Conservation (phyloP, 30 jellyfish, hydroid and myxozoan genomes). For the Morbakka virulenta region DNA sequence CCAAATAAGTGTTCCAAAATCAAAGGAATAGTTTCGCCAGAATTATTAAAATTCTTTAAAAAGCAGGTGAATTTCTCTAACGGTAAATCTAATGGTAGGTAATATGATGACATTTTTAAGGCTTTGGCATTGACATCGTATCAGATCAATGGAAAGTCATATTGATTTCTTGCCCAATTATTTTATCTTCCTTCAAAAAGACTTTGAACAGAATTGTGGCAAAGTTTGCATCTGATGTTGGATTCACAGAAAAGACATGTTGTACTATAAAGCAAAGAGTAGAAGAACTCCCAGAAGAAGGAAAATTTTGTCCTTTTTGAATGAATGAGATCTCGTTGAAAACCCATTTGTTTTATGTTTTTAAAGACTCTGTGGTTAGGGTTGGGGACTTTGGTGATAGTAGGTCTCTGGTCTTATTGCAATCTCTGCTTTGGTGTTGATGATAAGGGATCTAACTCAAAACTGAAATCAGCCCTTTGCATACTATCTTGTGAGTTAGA, state of each 20-base stretch:
- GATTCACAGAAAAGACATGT: constrained; percentile 25
- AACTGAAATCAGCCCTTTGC: constrained; percentile 51
- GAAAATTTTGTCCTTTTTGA: constrained; percentile 6
- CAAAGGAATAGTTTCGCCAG: constrained; percentile 11
- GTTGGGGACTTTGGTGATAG: constrained; percentile 35
- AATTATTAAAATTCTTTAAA: constrained; percentile 4
- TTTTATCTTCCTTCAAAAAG: constrained; percentile 6
- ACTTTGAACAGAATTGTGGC: no score
- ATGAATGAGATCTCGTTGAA: constrained; percentile 55
- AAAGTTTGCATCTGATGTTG: no score
- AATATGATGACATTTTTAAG: constrained; percentile 21
- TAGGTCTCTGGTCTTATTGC: constrained; percentile 4
- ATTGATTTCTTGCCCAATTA: constrained; percentile 25
- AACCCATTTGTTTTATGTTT: constrained; percentile 23
- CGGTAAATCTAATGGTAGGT: neutral
- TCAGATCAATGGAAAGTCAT: constrained; percentile 31
- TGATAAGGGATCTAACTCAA: constrained; percentile 20
- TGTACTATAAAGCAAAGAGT: constrained; percentile 15
- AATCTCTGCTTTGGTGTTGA: constrained; percentile 28
- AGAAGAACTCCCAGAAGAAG: constrained; percentile 7
- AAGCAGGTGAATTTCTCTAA: neutral
- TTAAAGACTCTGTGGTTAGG: constrained; percentile 19
- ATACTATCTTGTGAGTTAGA: constrained; percentile 15
- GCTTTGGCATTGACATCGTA: constrained; percentile 38
- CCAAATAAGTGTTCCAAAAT: no score